phyloP scores from a whole-genome alignment of 1,140 invertebrate genomes.

The Tribolium madens region DNA sequence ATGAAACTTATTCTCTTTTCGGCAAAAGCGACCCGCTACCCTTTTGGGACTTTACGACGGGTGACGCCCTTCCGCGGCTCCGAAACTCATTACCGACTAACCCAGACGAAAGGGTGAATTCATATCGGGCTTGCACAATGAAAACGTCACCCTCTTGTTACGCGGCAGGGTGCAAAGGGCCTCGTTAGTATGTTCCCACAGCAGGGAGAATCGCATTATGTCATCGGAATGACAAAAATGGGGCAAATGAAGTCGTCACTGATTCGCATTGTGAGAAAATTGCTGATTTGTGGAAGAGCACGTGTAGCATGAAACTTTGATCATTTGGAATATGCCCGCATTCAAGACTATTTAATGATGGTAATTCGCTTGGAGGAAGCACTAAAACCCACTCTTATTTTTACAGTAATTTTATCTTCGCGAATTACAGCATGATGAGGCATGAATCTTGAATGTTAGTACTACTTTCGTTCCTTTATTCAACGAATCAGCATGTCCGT shows the following conservation, averaged over 20 bases:
- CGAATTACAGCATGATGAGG: slow-evolving; percentile 22
- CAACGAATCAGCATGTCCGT: not conserved
- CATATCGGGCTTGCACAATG: slow-evolving; percentile 13
- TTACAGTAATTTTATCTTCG: slow-evolving; percentile 22
- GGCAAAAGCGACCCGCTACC: not conserved
- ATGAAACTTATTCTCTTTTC: not conserved
- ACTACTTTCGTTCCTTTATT: not conserved
- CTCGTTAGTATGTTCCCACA: slow-evolving; percentile 22
- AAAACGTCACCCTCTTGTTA: not conserved
- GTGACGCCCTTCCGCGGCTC: not conserved
- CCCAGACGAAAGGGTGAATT: slow-evolving; percentile 18
- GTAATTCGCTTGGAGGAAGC: slow-evolving; percentile 11
- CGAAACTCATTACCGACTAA: slow-evolving; percentile 7
- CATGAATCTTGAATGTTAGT: not conserved
- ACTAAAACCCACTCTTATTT: slow-evolving; percentile 28
- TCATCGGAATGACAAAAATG: not conserved
- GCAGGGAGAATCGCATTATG: not conserved
- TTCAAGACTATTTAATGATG: not conserved
- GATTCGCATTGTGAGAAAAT: not conserved
- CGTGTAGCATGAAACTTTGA: not conserved
- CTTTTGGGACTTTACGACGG: slow-evolving; percentile 8
- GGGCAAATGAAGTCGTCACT: not conserved
- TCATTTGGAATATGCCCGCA: not conserved
- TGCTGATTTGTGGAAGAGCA: not conserved
- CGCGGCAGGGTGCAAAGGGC: not conserved